A percentile compares a stretch with the other conserved stretches of the same genome.
These are phyloP conservation scores for Drosophila ogumai DNA, from an alignment of 1,140 invertebrate genomes.

Conservation along the genomic window DNA sequence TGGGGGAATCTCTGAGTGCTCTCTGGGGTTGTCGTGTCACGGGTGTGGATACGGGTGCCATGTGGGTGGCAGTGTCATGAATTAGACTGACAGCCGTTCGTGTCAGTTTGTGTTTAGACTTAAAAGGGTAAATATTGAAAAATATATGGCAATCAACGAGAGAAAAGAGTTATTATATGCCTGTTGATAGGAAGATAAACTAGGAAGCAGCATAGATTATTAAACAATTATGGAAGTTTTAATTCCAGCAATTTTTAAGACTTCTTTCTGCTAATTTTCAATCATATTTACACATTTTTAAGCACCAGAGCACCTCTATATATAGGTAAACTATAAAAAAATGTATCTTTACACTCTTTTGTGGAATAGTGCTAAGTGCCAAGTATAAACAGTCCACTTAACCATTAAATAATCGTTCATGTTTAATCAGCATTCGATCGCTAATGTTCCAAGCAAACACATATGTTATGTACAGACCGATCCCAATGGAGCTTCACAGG, in stretches of 20 bases:
- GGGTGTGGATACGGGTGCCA: constrained; percentile 19
- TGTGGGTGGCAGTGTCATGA: constrained; percentile 44
- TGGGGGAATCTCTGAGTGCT: constrained; percentile 22
- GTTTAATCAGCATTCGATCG: constrained; percentile 69
- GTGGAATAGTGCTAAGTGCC: constrained; percentile 36
- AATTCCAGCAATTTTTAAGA: not conserved
- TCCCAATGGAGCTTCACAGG: not conserved
- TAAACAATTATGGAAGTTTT: not conserved
- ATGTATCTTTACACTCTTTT: constrained; percentile 15
- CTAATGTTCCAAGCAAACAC: constrained; percentile 58
- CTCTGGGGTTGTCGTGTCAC: constrained; percentile 33
- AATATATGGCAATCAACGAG: not conserved
- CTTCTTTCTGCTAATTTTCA: not conserved
- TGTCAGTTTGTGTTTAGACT: constrained; percentile 26
- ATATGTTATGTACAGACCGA: constrained; percentile 32
- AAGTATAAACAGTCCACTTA: constrained; percentile 56
- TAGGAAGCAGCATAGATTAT: not conserved
- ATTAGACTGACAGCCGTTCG: constrained; percentile 24
- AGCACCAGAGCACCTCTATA: not conserved
- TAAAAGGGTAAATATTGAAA: constrained; percentile 29
- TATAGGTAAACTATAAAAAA: constrained; percentile 6
- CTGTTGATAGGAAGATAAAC: not conserved
- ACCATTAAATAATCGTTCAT: constrained; percentile 62
- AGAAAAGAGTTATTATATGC: not conserved
- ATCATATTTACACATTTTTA: not conserved